Conservation (phyloP, 1,140 invertebrate genomes). For the Archivesica marissinica region DNA sequence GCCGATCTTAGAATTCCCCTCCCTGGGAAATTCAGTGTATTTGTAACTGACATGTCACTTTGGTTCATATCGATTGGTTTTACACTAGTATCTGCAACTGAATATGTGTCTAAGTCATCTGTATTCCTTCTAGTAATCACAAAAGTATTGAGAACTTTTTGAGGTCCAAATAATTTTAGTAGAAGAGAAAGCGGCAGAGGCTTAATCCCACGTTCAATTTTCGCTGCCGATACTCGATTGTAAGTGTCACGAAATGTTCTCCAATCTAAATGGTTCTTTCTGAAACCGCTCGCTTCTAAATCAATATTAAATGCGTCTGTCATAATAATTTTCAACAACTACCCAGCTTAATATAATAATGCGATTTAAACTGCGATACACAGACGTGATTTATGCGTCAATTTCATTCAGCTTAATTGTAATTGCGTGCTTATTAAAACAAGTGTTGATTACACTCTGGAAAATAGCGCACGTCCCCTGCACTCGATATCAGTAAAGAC, state of each 20-base stretch:
- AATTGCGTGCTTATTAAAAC: neutral
- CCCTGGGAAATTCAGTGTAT: slow-evolving; percentile 51
- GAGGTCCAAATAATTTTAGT: slow-evolving; percentile 46
- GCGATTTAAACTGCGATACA: slow-evolving; percentile 15
- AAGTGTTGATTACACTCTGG: slow-evolving; percentile 26
- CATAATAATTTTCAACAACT: slow-evolving; percentile 51
- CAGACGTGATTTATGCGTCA: slow-evolving; percentile 20
- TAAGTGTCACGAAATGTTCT: slow-evolving; percentile 53
- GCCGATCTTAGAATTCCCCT: slow-evolving; percentile 7
- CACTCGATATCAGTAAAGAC: too few species aligned
- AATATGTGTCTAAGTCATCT: neutral
- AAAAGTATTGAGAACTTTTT: slow-evolving; percentile 46
- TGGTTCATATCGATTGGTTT: slow-evolving; percentile 11
- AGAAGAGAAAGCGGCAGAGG: slow-evolving; percentile 47
- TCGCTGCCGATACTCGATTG: slow-evolving; percentile 46
- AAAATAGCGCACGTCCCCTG: neutral
- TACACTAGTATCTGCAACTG: neutral
- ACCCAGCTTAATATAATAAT: slow-evolving; percentile 43
- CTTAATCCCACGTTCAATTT: slow-evolving; percentile 52
- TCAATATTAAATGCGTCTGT: slow-evolving; percentile 61
- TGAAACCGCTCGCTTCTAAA: slow-evolving; percentile 33
- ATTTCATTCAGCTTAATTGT: neutral
- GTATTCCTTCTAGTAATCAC: slow-evolving; percentile 19
- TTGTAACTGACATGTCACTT: slow-evolving; percentile 18
- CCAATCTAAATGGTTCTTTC: slow-evolving; percentile 60